phyloP scores from a whole-genome alignment of 2,797 vertebrate species.

The Scolopax bukidnonensis region DNA sequence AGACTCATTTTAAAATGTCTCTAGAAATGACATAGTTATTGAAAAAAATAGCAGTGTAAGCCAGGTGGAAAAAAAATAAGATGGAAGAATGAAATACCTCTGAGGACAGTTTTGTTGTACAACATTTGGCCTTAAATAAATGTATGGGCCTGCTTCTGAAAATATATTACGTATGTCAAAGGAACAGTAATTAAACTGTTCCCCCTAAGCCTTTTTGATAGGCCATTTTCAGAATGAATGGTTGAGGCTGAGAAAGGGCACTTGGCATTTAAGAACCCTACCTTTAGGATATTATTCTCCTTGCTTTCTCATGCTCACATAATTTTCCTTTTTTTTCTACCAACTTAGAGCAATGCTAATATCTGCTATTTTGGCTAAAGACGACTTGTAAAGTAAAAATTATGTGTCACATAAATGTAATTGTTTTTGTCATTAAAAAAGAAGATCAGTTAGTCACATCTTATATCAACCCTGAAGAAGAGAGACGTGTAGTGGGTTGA shows the following conservation, averaged over 20 bases:
- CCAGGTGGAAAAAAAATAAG: slow-evolving; percentile 43
- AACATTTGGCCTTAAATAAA: slow-evolving; percentile 75
- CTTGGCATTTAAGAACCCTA: slow-evolving; percentile 68
- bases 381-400: slow-evolving; percentile 4
- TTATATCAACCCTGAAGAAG: background rate
- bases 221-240: slow-evolving; percentile 76
- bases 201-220: slow-evolving; percentile 69
- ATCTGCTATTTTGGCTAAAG: slow-evolving; percentile 32
- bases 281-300: slow-evolving; percentile 73
- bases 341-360: slow-evolving; percentile 6
- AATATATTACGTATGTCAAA: slow-evolving; percentile 75
- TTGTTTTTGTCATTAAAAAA: slow-evolving; percentile 9
- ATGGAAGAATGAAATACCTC: slow-evolving; percentile 66
- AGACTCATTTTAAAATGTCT: slow-evolving; percentile 41
- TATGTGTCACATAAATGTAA: background rate
- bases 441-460: background rate
- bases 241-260: slow-evolving; percentile 60
- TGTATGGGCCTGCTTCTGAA: slow-evolving; percentile 60
- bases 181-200: slow-evolving; percentile 77
- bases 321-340: background rate
- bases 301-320: slow-evolving; percentile 49
- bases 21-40: slow-evolving; percentile 37
- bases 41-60: slow-evolving; percentile 23
- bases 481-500: background rate
- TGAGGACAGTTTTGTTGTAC: slow-evolving; percentile 66